Percentiles rank a stretch among this genome's conserved stretches.
Evolutionary conservation across 2,888 invertebrate species (phyloP).

Genomic region (Stenoptilia bipunctidactyla): DNA sequence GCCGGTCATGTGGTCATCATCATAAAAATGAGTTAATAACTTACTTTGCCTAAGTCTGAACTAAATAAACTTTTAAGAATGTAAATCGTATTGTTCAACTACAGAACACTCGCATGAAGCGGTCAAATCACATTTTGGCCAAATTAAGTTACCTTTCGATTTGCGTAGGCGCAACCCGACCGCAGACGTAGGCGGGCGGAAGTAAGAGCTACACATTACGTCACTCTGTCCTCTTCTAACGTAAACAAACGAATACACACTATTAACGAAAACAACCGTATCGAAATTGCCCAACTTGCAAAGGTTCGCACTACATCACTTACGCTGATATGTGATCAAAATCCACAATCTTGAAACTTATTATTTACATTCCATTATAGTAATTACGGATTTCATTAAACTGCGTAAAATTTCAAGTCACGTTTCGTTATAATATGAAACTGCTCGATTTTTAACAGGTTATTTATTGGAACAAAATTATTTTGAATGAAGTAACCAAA

Average conservation of each 20-base stretch:
- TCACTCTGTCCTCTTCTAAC: slow-evolving; percentile 52
- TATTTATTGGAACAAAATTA: no score
- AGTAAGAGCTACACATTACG: slow-evolving; percentile 58
- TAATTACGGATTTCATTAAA: no score
- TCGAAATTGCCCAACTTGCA: background rate
- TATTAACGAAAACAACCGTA: background rate
- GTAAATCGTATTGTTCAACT: no score
- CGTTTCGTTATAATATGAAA: no score
- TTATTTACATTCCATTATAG: background rate
- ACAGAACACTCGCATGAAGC: background rate
- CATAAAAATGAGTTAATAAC: no score
- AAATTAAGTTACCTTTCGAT: slow-evolving; percentile 48
- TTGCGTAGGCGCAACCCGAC: slow-evolving; percentile 25
- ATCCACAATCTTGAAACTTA: background rate
- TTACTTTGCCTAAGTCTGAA: no score
- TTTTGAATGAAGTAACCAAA: no score
- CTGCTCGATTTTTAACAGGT: no score
- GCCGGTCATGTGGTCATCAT: no score
- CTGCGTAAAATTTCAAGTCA: no score
- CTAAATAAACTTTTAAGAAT: no score
- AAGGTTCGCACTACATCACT: background rate
- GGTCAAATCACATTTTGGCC: slow-evolving; percentile 3
- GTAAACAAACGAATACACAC: slow-evolving; percentile 24
- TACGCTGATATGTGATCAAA: background rate
- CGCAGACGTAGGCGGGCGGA: slow-evolving; percentile 66